Conservation (phyloP, 2,888 invertebrate genomes). For the Xestia rhomboidea region DNA sequence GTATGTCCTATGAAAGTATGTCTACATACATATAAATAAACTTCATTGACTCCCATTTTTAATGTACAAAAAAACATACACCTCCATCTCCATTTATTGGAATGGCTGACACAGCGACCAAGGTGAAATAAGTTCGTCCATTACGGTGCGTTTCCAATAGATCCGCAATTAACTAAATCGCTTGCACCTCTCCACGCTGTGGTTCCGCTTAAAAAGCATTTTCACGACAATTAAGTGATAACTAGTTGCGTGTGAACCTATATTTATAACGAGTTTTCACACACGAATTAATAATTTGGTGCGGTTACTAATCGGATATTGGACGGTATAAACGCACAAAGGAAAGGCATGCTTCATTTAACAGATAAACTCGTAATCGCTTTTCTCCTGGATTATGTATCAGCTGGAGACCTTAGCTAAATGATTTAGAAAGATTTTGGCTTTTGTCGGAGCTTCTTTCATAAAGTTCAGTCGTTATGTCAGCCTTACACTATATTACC, state of each 20-base stretch:
- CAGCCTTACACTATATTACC: conserved; percentile 69
- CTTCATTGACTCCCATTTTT: conserved; percentile 89
- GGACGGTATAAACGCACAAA: conserved; percentile 48
- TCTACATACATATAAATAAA: conserved; percentile 90
- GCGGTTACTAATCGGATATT: conserved; percentile 23
- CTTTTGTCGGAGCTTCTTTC: conserved; percentile 29
- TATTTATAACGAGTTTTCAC: conserved; percentile 46
- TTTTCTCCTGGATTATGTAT: neutral
- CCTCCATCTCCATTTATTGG: conserved; percentile 74
- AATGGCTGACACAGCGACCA: conserved; percentile 79
- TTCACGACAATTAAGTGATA: conserved; percentile 31
- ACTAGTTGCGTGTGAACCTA: conserved; percentile 43
- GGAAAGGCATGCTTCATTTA: conserved; percentile 38
- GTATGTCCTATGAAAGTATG: conserved; percentile 86
- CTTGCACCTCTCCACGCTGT: conserved; percentile 21
- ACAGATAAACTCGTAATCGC: conserved; percentile 3
- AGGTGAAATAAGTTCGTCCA: conserved; percentile 52
- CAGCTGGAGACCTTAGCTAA: neutral
- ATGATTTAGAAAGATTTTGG: neutral
- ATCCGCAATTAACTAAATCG: conserved; percentile 35
- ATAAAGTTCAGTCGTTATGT: conserved; percentile 72
- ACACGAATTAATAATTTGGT: conserved; percentile 25
- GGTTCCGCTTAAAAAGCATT: conserved; percentile 42
- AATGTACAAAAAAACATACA: conserved; percentile 87
- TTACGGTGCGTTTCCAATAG: conserved; percentile 19